Base-by-base conservation (phyloP, 2,113 vertebrate genomes). In the Ochotona princeps region DNA sequence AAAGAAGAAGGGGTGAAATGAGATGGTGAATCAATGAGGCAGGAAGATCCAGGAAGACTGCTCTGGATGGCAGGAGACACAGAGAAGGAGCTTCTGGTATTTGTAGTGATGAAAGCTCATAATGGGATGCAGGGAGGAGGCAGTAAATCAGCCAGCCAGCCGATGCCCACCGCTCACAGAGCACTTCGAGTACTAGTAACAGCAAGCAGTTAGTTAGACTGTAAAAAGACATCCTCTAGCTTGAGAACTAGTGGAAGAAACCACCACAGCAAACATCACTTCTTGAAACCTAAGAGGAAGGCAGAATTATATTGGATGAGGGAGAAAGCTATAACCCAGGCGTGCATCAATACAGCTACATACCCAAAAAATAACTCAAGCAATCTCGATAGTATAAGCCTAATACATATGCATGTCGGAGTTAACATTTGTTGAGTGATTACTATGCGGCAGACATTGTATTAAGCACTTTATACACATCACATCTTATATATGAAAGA, bases 11-110 rank as follows among this genome's bases (percentile, higher is more conserved):
- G 66, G 70, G 65, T 82, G 85, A 93, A 92, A 95, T 79, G 89
- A 89, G 81, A 72, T 73, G 51, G n/a, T 54, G 60, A 91, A 32
- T 78, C 94, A 82, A 13, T 79, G 93, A 90, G 83, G 86, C 92
- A 74, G 75, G 72, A 38, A 81, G 70, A 35, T n/a, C 35, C 18
- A 38, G 38, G 47, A 89, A 67, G 85, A 25, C 93, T 51, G 78
- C 47, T 96, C 81, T 86, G 92, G 92, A 80, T n/a, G 75, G 66
- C 18, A 54, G 54, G 57, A 96, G 35, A 90, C 14, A 66, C 26
- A 89, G 93, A 80, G 65, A 90, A 72, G 84, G 72, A 82, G 47
- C n/a, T 51, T 88, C 87, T 95, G 63, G 9, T 7, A n/a, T 76
- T 67, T 78, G 60, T 84, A 51, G 63, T 25, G 87, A 83, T 78